A percentile compares a stretch with the other conserved stretches of the same genome.
phyloP scores from a whole-genome alignment of 2,888 invertebrate genomes.

The Saturnia japonica region DNA sequence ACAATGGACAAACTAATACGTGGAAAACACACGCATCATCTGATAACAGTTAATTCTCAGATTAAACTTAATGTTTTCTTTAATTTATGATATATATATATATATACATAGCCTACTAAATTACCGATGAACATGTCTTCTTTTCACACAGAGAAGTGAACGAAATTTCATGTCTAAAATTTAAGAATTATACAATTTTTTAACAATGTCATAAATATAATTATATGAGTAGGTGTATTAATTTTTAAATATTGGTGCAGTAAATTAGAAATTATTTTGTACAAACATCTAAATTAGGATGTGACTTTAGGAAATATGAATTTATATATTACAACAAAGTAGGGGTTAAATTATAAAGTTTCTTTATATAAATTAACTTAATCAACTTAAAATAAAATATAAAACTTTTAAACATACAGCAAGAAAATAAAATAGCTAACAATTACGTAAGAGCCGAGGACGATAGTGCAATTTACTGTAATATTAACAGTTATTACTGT shows the following conservation, averaged over 20 bases:
- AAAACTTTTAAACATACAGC: neutral
- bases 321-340: too few species aligned
- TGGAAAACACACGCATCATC: conserved; percentile 12
- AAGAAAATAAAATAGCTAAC: neutral
- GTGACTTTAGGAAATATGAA: too few species aligned
- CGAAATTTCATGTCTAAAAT: too few species aligned
- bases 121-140: neutral
- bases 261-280: too few species aligned
- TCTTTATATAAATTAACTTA: too few species aligned
- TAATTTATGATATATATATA: conserved; percentile 5
- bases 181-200: too few species aligned
- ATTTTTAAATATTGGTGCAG: too few species aligned
- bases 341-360: too few species aligned
- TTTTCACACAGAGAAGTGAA: too few species aligned
- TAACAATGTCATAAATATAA: too few species aligned
- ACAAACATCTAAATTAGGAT: too few species aligned
- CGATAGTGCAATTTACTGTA: neutral
- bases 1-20: conserved; percentile 22
- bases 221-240: too few species aligned
- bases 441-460: neutral
- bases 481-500: conserved; percentile 21
- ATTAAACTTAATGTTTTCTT: conserved; percentile 13
- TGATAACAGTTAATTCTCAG: conserved; percentile 18
- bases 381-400: neutral
- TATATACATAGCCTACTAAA: neutral